These are phyloP conservation scores for Gallinago undulata DNA, from an alignment of 2,113 vertebrate genomes.

Conservation along the genomic window DNA sequence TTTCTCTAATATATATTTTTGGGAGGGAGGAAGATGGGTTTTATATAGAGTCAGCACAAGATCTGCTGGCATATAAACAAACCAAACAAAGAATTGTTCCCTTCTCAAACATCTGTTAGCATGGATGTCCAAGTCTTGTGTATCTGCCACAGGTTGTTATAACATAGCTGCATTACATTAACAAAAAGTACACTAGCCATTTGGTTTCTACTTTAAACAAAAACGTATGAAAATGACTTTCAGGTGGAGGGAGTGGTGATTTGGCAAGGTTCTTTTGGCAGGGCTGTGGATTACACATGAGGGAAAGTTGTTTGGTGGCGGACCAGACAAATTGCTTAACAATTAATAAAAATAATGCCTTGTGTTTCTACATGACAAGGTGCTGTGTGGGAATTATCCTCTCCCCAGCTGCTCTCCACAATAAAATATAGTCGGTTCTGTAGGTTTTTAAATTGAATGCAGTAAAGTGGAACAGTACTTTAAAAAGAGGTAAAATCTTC, in stretches of 20 bases:
- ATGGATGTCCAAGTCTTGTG: constrained; percentile 29
- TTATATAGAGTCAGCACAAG: constrained; percentile 55
- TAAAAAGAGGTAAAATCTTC: not conserved
- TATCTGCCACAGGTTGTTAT: constrained; percentile 59
- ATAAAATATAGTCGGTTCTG: not conserved
- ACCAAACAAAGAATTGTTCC: constrained; percentile 71
- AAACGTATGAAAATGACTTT: constrained; percentile 37
- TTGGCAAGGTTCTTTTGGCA: constrained; percentile 35
- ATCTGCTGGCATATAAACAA: constrained; percentile 70
- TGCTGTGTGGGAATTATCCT: constrained; percentile 4
- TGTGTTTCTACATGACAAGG: not conserved
- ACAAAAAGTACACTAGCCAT: constrained; percentile 43
- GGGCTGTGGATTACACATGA: constrained; percentile 3
- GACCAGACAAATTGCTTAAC: constrained; percentile 43
- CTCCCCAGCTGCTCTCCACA: constrained; percentile 19
- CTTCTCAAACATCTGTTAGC: constrained; percentile 70
- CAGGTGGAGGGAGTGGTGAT: constrained; percentile 44
- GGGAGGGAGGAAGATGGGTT: not conserved
- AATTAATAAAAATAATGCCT: constrained; percentile 55
- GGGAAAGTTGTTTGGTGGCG: constrained; percentile 54
- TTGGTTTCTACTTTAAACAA: constrained; percentile 45
- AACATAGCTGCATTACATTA: constrained; percentile 39
- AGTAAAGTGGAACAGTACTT: not conserved
- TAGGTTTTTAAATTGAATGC: not conserved
- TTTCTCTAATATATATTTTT: not conserved